Conservation (phyloP, 2,888 invertebrate genomes). For the Epinotia bilunana region DNA sequence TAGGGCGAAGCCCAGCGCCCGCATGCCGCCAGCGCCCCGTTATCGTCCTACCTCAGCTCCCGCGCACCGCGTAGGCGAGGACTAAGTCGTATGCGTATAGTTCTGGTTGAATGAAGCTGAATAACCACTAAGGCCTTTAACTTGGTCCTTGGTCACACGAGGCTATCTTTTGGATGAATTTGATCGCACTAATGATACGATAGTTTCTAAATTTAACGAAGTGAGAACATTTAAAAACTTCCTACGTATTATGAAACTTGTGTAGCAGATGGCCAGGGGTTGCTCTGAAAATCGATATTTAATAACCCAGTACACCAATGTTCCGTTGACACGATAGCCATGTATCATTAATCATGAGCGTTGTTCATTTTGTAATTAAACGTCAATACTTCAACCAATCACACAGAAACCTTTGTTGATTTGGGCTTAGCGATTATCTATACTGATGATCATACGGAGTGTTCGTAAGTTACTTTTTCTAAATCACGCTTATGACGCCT, state of each 20-base stretch:
- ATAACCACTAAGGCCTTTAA: neutral
- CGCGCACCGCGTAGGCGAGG: too few relatives aligned
- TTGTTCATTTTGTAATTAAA: constrained; percentile 48
- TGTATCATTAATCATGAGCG: constrained; percentile 51
- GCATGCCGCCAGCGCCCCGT: too few relatives aligned
- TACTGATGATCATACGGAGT: neutral
- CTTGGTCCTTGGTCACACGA: neutral
- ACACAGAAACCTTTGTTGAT: neutral
- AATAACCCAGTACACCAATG: constrained; percentile 29
- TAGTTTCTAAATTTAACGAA: neutral
- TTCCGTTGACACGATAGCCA: constrained; percentile 48
- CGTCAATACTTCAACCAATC: constrained; percentile 29
- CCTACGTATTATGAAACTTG: neutral
- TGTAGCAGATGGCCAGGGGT: constrained; percentile 10
- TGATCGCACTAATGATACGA: neutral
- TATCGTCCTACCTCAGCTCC: too few relatives aligned
- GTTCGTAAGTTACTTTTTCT: neutral
- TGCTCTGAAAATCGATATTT: constrained; percentile 35
- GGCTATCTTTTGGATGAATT: neutral
- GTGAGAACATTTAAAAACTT: neutral
- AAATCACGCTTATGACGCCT: neutral
- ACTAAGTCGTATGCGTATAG: too few relatives aligned
- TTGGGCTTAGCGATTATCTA: constrained; percentile 2
- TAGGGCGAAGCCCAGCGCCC: too few relatives aligned
- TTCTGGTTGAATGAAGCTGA: neutral